These are phyloP conservation scores for Eleutherodactylus coqui DNA, from an alignment of 2,797 vertebrate genomes.

Conservation along the genomic window DNA sequence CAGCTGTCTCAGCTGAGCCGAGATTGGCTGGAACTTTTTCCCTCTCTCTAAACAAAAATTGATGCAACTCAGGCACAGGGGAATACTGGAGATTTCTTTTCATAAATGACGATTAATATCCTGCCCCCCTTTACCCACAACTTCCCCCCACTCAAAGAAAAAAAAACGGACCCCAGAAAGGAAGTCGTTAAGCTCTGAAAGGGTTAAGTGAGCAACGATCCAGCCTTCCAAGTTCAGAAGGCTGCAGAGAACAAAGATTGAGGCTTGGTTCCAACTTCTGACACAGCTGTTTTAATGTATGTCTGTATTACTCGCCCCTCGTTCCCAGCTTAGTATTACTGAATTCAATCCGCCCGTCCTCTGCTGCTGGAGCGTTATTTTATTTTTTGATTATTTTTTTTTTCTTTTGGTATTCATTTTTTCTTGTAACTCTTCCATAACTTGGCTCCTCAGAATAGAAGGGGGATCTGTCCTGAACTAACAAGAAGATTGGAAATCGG, in stretches of 20 bases:
- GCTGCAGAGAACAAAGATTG: slow-evolving; percentile 33
- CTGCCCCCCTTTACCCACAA: background rate
- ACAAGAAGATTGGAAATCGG: background rate
- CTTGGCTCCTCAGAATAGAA: background rate
- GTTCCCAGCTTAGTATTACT: slow-evolving; percentile 25
- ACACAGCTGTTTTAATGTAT: slow-evolving; percentile 62
- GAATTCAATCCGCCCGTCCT: background rate
- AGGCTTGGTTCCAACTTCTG: slow-evolving; percentile 53
- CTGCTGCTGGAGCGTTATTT: background rate
- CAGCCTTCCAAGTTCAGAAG: slow-evolving; percentile 44
- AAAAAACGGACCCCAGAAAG: background rate
- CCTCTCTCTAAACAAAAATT: slow-evolving; percentile 33
- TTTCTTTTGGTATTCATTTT: background rate
- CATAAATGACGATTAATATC: slow-evolving; percentile 39
- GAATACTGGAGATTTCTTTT: slow-evolving; percentile 9
- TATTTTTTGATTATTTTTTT: background rate
- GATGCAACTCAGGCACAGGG: slow-evolving; percentile 14
- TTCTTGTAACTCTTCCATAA: background rate
- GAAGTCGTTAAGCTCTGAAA: slow-evolving; percentile 27
- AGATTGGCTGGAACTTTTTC: slow-evolving; percentile 54
- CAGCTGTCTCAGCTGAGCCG: slow-evolving; percentile 29
- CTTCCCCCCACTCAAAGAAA: background rate
- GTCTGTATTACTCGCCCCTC: slow-evolving; percentile 38
- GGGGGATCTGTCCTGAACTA: background rate
- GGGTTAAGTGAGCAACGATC: background rate